Conservation (phyloP, 64 coral and sea anemone species). For the Hydrozoanthus tunicans region DNA sequence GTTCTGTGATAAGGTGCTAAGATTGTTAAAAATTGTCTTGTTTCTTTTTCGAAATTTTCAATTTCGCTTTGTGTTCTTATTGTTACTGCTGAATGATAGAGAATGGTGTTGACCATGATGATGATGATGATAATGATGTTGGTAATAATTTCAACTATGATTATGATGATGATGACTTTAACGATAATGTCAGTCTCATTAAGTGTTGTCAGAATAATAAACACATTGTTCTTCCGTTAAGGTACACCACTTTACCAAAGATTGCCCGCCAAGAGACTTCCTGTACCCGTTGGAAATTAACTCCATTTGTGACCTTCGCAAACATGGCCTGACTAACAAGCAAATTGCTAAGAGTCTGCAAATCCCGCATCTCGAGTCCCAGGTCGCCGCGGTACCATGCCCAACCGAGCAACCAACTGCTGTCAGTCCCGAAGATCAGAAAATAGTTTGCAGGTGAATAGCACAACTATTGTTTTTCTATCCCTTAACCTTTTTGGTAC, state of each 20-base stretch:
- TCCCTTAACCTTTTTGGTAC: too few species aligned
- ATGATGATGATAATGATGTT: background rate
- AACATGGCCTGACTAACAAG: background rate
- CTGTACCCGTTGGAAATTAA: conserved; percentile 4
- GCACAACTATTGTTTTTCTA: too few species aligned
- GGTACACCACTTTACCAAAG: background rate
- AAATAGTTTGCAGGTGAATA: background rate
- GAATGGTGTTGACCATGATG: background rate
- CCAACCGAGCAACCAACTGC: background rate
- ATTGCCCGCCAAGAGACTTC: conserved; percentile 13
- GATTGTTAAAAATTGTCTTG: too few species aligned
- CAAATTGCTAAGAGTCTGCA: background rate
- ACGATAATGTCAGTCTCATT: too few species aligned
- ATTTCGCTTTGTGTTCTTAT: too few species aligned
- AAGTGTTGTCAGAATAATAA: too few species aligned
- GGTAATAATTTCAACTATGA: background rate
- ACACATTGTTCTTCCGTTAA: background rate
- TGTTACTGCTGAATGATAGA: too few species aligned
- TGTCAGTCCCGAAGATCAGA: background rate
- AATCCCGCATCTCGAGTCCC: background rate
- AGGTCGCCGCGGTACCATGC: background rate
- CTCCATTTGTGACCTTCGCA: background rate
- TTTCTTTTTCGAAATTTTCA: too few species aligned
- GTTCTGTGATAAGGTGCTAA: too few species aligned
- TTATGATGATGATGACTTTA: background rate